Base-by-base conservation (phyloP, 1,140 invertebrate genomes). In the Goniozus legneri region DNA sequence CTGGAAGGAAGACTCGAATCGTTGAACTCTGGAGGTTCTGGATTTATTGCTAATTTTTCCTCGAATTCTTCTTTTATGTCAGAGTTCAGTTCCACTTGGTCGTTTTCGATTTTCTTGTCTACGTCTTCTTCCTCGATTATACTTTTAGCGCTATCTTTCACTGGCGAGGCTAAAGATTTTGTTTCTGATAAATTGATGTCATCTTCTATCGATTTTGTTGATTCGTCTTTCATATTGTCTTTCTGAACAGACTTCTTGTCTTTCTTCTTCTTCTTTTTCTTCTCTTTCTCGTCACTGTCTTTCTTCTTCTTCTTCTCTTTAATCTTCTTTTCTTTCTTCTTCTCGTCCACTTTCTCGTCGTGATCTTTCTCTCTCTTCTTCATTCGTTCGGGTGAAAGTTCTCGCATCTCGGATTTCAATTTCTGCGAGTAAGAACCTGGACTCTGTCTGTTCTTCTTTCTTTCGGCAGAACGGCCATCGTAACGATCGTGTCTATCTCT, bases 221-320 rank as follows among this genome's bases (percentile, higher is more conserved):
- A 54, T 48, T 77, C 71, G 47, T 79, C 64, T 73, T 65, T 67
- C 49, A 65, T 56, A 45, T 67, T 60, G 55, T 76, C 70, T 48
- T 78, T 78, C 27, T 68, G 66, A 42, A 38, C 53, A 14, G 62
- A 58, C 45, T 73, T 68, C 44, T 76, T 76, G 21, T 80, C 76
- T 36, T 76, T 76, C 4, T 75, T 71, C 62, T 67, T 72, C 58
- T 79, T 77, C 56, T 76, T 77, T 64, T 77, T 75, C 60, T 74
- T 78, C 55, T 79, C 71, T 32, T 77, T 73, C n/a, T 80, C 75
- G 32, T 63, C 63, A 10, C 60, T 64, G 22, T 78, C 71, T 32
- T 75, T 77, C 27, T 80, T 78, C 54, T 73, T 72, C 42, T 77
- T 77, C 52, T 79, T 75, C 50, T 78, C 77, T 51, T 78, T 82